Conservation (phyloP, 2,797 vertebrate species). For the Pangasius mekongensis region DNA sequence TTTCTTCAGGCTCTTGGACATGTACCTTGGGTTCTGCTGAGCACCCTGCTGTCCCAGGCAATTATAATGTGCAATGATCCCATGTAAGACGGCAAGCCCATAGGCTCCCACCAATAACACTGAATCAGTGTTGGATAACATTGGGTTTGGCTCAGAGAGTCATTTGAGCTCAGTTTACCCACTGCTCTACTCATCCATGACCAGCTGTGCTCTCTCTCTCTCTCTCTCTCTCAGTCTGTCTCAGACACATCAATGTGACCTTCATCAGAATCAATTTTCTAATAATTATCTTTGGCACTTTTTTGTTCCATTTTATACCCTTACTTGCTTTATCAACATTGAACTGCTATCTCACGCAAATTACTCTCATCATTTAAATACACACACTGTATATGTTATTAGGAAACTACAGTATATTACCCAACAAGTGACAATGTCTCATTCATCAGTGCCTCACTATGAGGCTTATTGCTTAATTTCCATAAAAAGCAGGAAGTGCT, state of each 20-base stretch:
- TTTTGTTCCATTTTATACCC: neutral
- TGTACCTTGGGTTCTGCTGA: conserved; percentile 41
- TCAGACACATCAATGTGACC: neutral
- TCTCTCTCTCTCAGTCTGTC: neutral
- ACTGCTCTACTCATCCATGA: conserved; percentile 4
- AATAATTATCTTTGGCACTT: neutral
- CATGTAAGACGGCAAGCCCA: conserved; percentile 47
- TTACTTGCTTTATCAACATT: neutral
- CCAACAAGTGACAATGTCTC: neutral
- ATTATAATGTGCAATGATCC: conserved; percentile 76
- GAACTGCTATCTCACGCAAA: neutral
- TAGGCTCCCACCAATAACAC: conserved; percentile 44
- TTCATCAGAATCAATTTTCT: conserved; percentile 18
- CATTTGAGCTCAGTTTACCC: conserved; percentile 38
- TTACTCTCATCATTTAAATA: neutral
- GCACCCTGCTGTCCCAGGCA: conserved; percentile 66
- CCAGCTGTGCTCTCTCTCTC: conserved; percentile 1
- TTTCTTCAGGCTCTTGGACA: conserved; percentile 64
- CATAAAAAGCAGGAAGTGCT: neutral
- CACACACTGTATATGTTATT: neutral
- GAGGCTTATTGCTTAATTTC: neutral
- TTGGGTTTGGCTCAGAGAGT: conserved; percentile 44
- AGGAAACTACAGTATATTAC: neutral
- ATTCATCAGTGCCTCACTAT: neutral
- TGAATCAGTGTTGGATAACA: conserved; percentile 56